phyloP scores from a whole-genome alignment of 1,140 invertebrate species.

The Amphibalanus amphitrite region DNA sequence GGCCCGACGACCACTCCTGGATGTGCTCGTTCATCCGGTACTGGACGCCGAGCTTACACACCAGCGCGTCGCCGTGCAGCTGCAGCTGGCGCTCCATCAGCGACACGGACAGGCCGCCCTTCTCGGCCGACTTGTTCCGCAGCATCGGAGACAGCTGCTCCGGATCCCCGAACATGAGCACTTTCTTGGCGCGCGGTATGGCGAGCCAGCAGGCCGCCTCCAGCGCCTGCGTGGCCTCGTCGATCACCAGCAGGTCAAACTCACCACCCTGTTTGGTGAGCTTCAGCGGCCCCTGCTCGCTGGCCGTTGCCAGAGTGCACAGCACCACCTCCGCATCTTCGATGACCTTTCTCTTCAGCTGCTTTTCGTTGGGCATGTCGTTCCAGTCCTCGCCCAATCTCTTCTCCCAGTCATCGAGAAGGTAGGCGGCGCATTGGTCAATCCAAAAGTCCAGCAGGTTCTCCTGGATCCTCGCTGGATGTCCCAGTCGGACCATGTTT shows the following conservation, averaged over 20 bases:
- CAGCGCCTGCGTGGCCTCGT: constrained; percentile 39
- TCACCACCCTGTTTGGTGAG: constrained; percentile 26
- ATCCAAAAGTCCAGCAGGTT: constrained; percentile 35
- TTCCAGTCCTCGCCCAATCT: neutral
- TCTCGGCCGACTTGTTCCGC: constrained; percentile 25
- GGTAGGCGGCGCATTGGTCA: constrained; percentile 23
- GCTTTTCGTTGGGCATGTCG: constrained; percentile 19
- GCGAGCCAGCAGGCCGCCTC: constrained; percentile 40
- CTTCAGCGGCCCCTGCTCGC: constrained; percentile 32
- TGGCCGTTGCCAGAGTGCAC: constrained; percentile 32
- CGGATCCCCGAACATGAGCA: constrained; percentile 41
- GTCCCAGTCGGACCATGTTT: constrained; percentile 36
- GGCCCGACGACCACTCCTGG: constrained; percentile 37
- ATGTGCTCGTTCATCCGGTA: constrained; percentile 43
- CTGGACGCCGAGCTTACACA: constrained; percentile 35
- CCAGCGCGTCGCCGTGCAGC: constrained; percentile 27
- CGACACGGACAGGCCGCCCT: constrained; percentile 31
- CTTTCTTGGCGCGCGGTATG: constrained; percentile 29
- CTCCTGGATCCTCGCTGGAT: constrained; percentile 36
- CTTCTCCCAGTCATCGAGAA: neutral
- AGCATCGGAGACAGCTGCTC: constrained; percentile 43
- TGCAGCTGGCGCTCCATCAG: constrained; percentile 40
- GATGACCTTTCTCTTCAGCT: constrained; percentile 22
- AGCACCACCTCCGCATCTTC: constrained; percentile 25
- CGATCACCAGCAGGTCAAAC: constrained; percentile 40